phyloP scores from a whole-genome alignment of 2,797 vertebrate genomes.

The Sarcophilus harrisii region DNA sequence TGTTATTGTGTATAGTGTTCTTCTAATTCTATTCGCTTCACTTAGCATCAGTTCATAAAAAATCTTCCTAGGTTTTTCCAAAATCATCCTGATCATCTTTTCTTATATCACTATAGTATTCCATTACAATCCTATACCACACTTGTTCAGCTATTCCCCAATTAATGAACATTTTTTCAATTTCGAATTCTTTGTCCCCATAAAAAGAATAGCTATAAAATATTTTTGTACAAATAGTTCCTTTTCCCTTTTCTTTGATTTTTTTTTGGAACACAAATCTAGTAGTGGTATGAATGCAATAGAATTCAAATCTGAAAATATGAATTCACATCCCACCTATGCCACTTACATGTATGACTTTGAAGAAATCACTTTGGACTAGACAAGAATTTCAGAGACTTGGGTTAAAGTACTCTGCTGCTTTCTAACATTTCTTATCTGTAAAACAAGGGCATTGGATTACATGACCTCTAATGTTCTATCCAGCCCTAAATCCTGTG shows the following conservation, averaged over 20 bases:
- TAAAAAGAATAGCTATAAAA: not conserved
- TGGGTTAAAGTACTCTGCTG: not conserved
- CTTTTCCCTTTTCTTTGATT: not conserved
- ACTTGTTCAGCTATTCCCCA: not conserved
- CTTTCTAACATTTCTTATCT: not conserved
- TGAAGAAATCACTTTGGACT: not conserved
- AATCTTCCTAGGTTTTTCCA: not conserved
- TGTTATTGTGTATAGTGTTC: not conserved
- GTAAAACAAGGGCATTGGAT: not conserved
- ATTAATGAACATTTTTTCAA: not conserved
- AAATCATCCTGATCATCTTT: not conserved
- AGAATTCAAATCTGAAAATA: not conserved
- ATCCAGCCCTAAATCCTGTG: not conserved
- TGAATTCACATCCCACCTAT: not conserved
- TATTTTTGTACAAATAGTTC: not conserved
- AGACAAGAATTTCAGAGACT: not conserved
- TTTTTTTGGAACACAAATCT: not conserved
- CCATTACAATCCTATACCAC: not conserved
- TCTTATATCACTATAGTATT: not conserved
- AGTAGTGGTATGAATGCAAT: not conserved
- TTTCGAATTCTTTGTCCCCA: not conserved
- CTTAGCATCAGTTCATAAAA: not conserved
- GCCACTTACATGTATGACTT: not conserved
- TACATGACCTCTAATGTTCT: not conserved
- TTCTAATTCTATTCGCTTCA: not conserved